These are phyloP conservation scores for Eucriotettix oculatus DNA, from an alignment of 2,888 invertebrate species.

Conservation along the genomic window DNA sequence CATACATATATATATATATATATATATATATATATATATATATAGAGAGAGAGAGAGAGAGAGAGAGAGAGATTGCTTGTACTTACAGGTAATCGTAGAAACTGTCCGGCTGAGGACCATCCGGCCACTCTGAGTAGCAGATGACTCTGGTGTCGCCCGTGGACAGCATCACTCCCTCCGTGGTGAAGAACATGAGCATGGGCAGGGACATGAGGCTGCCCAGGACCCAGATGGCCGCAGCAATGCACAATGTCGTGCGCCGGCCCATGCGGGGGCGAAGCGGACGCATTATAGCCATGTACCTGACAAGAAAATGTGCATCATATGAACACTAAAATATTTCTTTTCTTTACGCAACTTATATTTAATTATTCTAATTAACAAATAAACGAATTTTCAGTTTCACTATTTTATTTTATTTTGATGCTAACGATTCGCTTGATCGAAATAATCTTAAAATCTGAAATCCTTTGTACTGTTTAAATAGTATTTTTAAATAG, in stretches of 20 bases:
- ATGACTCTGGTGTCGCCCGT: conserved; percentile 45
- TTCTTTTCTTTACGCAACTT: too few species aligned
- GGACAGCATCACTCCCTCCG: conserved; percentile 35
- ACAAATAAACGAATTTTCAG: too few species aligned
- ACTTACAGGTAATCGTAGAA: conserved; percentile 62
- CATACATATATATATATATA: too few species aligned
- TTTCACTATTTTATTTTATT: too few species aligned
- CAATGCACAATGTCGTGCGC: conserved; percentile 65
- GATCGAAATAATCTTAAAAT: too few species aligned
- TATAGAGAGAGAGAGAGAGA: too few species aligned
- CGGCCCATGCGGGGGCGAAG: conserved; percentile 76
- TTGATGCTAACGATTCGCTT: too few species aligned
- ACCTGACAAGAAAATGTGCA: conserved; percentile 38
- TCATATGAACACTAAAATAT: too few species aligned
- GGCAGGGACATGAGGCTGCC: conserved; percentile 70
- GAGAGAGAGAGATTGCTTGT: not conserved
- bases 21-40: too few species aligned
- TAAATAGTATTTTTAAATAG: too few species aligned
- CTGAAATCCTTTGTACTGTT: too few species aligned
- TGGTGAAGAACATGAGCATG: conserved; percentile 68
- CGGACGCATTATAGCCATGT: conserved; percentile 90
- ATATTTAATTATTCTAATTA: too few species aligned
- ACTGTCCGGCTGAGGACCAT: conserved; percentile 54
- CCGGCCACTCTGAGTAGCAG: conserved; percentile 78
- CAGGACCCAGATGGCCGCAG: conserved; percentile 68